phyloP scores from a whole-genome alignment of 2,888 invertebrate genomes.

The Coenonympha arcania region DNA sequence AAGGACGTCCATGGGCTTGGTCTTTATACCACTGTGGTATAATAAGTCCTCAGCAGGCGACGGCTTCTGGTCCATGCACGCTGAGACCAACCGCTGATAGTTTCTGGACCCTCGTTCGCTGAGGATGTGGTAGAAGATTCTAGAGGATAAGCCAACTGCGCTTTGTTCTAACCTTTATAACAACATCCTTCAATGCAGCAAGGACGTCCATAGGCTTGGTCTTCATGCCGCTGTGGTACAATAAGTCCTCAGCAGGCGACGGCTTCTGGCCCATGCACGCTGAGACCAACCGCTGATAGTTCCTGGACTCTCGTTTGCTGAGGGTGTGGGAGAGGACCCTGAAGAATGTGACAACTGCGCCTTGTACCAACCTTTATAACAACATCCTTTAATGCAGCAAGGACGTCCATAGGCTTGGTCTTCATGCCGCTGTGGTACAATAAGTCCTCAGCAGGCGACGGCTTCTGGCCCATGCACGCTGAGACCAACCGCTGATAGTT shows the following conservation, averaged over 20 bases:
- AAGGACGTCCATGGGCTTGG: too few relatives aligned
- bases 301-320: conserved; percentile 76
- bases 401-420: conserved; percentile 34
- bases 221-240: conserved; percentile 77
- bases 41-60: too few relatives aligned
- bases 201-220: conserved; percentile 37
- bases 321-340: conserved; percentile 88
- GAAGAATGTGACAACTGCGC: conserved; percentile 77
- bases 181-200: conserved; percentile 42
- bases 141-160: too few relatives aligned
- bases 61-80: too few relatives aligned
- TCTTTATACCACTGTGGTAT: too few relatives aligned
- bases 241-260: conserved; percentile 81
- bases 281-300: conserved; percentile 47
- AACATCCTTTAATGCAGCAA: conserved; percentile 42
- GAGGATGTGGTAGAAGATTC: too few relatives aligned
- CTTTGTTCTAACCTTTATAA: conserved; percentile 40
- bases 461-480: conserved; percentile 66
- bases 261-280: conserved; percentile 69
- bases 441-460: conserved; percentile 80
- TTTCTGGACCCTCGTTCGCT: too few relatives aligned
- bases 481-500: conserved; percentile 49
- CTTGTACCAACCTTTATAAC: conserved; percentile 42
- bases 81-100: too few relatives aligned
- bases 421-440: conserved; percentile 78